phyloP scores from a whole-genome alignment of 1,140 invertebrate species.

The Lepeophtheirus salmonis region DNA sequence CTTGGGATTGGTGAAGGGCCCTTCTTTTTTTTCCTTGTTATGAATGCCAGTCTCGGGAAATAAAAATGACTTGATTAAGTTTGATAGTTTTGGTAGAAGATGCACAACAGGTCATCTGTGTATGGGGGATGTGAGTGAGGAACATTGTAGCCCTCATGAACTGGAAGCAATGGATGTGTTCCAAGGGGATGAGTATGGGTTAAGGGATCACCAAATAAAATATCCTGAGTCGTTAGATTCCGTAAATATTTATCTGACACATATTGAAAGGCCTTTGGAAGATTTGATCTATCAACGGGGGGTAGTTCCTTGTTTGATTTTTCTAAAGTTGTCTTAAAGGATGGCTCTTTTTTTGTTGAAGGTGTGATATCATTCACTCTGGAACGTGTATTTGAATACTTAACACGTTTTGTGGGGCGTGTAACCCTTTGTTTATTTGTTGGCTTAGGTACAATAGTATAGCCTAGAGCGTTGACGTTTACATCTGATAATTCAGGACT shows the following conservation, averaged over 20 bases:
- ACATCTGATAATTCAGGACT: background rate
- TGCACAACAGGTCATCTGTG: conserved; percentile 3
- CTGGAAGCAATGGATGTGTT: conserved; percentile 3
- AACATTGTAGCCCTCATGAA: conserved; percentile 4
- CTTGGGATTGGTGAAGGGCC: background rate
- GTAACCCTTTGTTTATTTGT: too few species aligned
- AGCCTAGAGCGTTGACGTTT: background rate
- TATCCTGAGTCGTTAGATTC: background rate
- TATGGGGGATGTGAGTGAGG: conserved; percentile 11
- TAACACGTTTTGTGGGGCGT: too few species aligned
- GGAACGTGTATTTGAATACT: too few species aligned
- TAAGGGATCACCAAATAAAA: background rate
- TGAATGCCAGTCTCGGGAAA: background rate
- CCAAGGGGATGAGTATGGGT: conserved; percentile 14
- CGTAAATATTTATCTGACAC: background rate
- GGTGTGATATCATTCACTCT: too few species aligned
- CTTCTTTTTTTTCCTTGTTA: background rate
- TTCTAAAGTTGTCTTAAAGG: too few species aligned
- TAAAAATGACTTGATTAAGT: background rate
- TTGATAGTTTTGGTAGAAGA: background rate
- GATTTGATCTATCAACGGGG: background rate
- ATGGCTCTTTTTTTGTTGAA: too few species aligned
- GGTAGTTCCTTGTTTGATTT: too few species aligned
- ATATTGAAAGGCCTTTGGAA: background rate
- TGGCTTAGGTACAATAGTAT: background rate